A percentile compares a stretch with the other conserved stretches of the same genome.
These are phyloP conservation scores for Neodiprion fabricii DNA, from an alignment of 1,140 invertebrate genomes.

Conservation along the genomic window DNA sequence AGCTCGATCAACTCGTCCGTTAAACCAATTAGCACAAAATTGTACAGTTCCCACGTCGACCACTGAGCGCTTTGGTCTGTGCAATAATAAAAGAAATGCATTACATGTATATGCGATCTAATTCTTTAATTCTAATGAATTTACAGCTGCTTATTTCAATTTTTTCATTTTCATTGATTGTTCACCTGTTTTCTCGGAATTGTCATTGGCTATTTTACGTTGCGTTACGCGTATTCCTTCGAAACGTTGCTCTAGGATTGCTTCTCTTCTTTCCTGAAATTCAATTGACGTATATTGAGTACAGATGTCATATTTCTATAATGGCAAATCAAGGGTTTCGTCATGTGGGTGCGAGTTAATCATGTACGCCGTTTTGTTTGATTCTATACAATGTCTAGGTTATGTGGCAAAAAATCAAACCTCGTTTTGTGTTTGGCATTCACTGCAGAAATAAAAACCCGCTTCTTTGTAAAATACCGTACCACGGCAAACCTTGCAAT, in stretches of 20 bases:
- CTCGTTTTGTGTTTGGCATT: constrained; percentile 63
- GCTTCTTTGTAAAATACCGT: constrained; percentile 57
- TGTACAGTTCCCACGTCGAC: constrained; percentile 73
- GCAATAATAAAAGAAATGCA: constrained; percentile 23
- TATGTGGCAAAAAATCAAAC: constrained; percentile 33
- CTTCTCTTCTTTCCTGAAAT: constrained; percentile 56
- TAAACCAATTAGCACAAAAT: constrained; percentile 68
- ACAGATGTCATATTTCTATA: too few species aligned
- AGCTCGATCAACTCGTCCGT: constrained; percentile 67
- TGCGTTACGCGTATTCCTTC: constrained; percentile 36
- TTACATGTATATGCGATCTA: constrained; percentile 19
- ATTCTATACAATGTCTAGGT: not conserved
- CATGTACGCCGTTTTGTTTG: not conserved
- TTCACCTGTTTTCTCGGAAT: constrained; percentile 22
- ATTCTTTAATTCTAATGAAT: not conserved
- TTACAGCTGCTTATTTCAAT: too few species aligned
- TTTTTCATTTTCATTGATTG: not conserved
- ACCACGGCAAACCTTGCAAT: constrained; percentile 58
- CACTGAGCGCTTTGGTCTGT: constrained; percentile 51
- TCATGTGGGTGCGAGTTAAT: too few species aligned
- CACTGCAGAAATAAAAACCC: constrained; percentile 64
- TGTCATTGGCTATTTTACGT: constrained; percentile 35
- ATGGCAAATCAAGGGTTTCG: too few species aligned
- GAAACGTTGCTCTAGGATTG: constrained; percentile 45
- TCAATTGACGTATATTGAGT: not conserved